Conservation (phyloP, 2,113 vertebrate genomes). For the Hemiscyllium ocellatum region DNA sequence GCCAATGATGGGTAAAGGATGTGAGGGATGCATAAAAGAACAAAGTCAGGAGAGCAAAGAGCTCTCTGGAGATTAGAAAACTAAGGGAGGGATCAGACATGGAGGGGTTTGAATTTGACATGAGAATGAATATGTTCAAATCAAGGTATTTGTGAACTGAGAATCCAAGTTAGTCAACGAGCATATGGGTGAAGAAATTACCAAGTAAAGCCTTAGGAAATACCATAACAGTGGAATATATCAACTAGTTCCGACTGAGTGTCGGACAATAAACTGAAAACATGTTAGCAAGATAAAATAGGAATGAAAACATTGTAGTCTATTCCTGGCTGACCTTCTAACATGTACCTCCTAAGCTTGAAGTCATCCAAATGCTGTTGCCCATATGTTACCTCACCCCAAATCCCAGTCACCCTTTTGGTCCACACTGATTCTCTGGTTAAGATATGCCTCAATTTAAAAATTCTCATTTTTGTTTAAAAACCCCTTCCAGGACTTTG, state of each 20-base stretch:
- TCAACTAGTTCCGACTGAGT: background rate
- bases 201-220: background rate
- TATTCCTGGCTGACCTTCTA: too few species aligned
- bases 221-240: background rate
- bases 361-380: too few species aligned
- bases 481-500: too few species aligned
- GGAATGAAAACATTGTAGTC: background rate
- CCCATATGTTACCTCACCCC: too few species aligned
- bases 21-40: background rate
- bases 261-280: background rate
- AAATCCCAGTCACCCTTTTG: too few species aligned
- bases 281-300: background rate
- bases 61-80: background rate
- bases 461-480: too few species aligned
- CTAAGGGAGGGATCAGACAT: background rate
- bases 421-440: too few species aligned
- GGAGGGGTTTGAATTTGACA: background rate
- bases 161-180: background rate
- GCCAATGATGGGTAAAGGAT: background rate
- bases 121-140: background rate
- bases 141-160: background rate
- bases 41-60: background rate
- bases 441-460: too few species aligned
- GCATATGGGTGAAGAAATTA: background rate
- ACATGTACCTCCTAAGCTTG: too few species aligned